Conservation (phyloP, 2,888 invertebrate species). For the Chymomyza caudatula region DNA sequence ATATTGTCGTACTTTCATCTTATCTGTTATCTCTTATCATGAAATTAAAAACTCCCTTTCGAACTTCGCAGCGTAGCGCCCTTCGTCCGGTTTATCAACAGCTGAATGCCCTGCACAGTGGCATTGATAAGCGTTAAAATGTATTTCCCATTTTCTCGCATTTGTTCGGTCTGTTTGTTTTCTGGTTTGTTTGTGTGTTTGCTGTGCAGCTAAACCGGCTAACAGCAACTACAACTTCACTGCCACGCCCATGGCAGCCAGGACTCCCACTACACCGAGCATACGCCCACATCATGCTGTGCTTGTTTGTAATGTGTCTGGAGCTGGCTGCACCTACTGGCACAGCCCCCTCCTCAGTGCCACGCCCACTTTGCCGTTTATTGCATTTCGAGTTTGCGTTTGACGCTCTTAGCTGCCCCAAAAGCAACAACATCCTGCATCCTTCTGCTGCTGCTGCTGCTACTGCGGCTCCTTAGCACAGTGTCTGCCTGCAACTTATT, state of each 20-base stretch:
- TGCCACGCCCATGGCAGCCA: constrained; percentile 29
- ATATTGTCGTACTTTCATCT: no score
- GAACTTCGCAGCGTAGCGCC: not conserved
- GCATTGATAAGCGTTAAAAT: constrained; percentile 9
- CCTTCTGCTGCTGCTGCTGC: constrained; percentile 9
- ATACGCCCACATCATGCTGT: constrained; percentile 33
- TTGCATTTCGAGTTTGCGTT: constrained; percentile 61
- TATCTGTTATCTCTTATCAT: no score
- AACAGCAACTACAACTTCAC: constrained; percentile 5
- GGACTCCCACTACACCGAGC: not conserved
- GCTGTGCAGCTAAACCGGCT: constrained; percentile 7
- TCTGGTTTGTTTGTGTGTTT: constrained; percentile 7
- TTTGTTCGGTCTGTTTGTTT: constrained; percentile 12
- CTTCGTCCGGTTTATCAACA: not conserved
- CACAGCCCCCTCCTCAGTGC: constrained; percentile 21
- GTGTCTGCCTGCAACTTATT: constrained; percentile 69
- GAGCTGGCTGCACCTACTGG: constrained; percentile 1
- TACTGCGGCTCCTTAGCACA: constrained; percentile 4
- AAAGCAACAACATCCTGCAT: constrained; percentile 22
- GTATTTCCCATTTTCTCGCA: constrained; percentile 4
- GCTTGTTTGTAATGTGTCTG: constrained; percentile 70
- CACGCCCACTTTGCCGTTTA: constrained; percentile 65
- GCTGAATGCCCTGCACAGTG: not conserved
- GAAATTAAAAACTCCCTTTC: no score
- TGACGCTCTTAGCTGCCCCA: constrained; percentile 6